phyloP scores from a whole-genome alignment of 2,797 vertebrate species.

The Pseudochaenichthys georgianus region DNA sequence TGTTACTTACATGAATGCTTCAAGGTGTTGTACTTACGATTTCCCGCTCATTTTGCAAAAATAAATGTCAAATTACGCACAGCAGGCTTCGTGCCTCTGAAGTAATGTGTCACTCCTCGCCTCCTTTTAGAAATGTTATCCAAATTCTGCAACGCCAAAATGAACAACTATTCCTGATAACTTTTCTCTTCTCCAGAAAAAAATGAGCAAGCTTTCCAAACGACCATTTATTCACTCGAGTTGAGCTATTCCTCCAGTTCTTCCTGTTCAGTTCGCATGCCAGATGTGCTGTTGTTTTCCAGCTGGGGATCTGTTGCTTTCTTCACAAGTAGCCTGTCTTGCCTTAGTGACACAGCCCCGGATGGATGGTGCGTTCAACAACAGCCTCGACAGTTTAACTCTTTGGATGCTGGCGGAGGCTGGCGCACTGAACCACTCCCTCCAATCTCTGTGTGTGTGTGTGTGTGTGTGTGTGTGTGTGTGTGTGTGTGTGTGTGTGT shows the following conservation, averaged over 20 bases:
- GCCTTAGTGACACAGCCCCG: constrained; percentile 72
- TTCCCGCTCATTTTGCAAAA: neutral
- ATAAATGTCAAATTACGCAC: constrained; percentile 29
- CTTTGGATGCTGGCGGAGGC: constrained; percentile 63
- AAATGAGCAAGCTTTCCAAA: constrained; percentile 14
- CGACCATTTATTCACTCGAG: neutral
- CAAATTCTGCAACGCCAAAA: constrained; percentile 32
- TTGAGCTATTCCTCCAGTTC: constrained; percentile 11
- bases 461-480: neutral
- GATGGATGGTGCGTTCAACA: constrained; percentile 73
- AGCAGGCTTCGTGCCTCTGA: neutral
- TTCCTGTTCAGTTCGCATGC: constrained; percentile 26
- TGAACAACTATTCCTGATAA: constrained; percentile 48
- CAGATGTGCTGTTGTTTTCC: constrained; percentile 68
- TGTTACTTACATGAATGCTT: neutral
- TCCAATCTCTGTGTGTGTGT: constrained; percentile 44
- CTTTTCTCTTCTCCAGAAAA: constrained; percentile 47
- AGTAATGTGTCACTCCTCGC: constrained; percentile 18
- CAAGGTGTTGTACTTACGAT: constrained; percentile 17
- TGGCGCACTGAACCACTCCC: constrained; percentile 67
- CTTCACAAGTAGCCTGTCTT: constrained; percentile 72
- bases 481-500: constrained; percentile 19
- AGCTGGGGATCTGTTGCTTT: constrained; percentile 81
- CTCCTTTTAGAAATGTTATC: neutral
- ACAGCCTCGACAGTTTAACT: constrained; percentile 76